These are phyloP conservation scores for Linhomoeus sp. DNA, from an alignment of 2,888 invertebrate genomes.

Conservation along the genomic window DNA sequence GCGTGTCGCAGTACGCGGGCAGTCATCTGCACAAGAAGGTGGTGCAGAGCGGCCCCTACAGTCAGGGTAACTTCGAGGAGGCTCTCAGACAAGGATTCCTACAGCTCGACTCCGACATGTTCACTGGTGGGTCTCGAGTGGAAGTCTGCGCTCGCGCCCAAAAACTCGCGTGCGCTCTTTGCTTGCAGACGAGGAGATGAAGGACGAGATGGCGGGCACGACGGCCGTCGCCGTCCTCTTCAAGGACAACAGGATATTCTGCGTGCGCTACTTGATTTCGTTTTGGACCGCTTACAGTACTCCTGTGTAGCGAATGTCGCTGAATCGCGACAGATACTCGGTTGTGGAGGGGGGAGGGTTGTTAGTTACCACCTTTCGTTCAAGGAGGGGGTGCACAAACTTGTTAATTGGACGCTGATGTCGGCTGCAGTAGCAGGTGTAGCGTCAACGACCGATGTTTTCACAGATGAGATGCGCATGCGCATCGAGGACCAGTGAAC, in stretches of 20 bases:
- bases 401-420: too few relatives aligned
- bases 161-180: not conserved
- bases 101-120: slow-evolving; percentile 77
- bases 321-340: too few relatives aligned
- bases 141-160: too few relatives aligned
- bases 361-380: too few relatives aligned
- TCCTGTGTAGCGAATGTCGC: too few relatives aligned
- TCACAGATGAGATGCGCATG: too few relatives aligned
- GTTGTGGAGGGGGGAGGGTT: not conserved
- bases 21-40: slow-evolving; percentile 82
- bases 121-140: slow-evolving; percentile 36
- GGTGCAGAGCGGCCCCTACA: slow-evolving; percentile 37
- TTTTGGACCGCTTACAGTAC: too few relatives aligned
- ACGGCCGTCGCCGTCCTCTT: slow-evolving; percentile 57
- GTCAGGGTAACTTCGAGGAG: slow-evolving; percentile 54
- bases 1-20: slow-evolving; percentile 80
- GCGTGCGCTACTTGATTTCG: slow-evolving; percentile 37
- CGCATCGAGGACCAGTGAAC: too few relatives aligned
- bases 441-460: too few relatives aligned
- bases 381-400: too few relatives aligned
- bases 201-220: slow-evolving; percentile 79
- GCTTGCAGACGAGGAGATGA: slow-evolving; percentile 50
- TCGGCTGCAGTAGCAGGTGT: too few relatives aligned
- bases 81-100: slow-evolving; percentile 75
- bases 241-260: slow-evolving; percentile 64